phyloP scores from a whole-genome alignment of 2,113 vertebrate species.

The Pelvicachromis taeniatus region DNA sequence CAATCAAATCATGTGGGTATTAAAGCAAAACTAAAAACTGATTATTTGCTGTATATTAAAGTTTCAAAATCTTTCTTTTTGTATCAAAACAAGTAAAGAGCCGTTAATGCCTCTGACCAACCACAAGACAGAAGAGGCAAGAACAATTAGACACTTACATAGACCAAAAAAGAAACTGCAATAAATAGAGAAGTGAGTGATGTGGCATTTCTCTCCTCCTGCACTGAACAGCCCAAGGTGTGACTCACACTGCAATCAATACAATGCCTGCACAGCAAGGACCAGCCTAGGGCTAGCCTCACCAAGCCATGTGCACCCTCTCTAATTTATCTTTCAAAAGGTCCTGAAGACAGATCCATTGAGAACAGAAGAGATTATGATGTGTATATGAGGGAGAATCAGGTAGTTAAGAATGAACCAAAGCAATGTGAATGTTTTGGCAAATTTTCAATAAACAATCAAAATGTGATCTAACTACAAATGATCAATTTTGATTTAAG shows the following conservation, averaged over 20 bases:
- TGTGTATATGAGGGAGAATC: constrained; percentile 23
- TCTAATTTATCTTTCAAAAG: constrained; percentile 67
- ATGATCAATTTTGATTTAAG: not conserved
- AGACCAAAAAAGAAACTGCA: constrained; percentile 44
- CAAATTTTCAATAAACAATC: not conserved
- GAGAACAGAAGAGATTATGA: constrained; percentile 33
- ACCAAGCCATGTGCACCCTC: constrained; percentile 48
- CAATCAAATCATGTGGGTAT: not conserved
- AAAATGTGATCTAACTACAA: not conserved
- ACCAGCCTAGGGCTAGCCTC: constrained; percentile 54
- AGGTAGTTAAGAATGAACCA: constrained; percentile 16
- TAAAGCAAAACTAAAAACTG: not conserved
- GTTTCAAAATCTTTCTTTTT: not conserved
- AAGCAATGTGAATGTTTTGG: not conserved
- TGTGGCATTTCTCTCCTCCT: constrained; percentile 74
- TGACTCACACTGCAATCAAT: constrained; percentile 77
- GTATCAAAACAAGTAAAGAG: not conserved
- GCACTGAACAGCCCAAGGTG: constrained; percentile 64
- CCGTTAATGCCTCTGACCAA: not conserved
- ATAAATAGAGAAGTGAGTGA: constrained; percentile 62
- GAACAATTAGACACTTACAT: constrained; percentile 33
- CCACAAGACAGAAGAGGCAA: not conserved
- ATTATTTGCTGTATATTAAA: not conserved
- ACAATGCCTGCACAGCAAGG: constrained; percentile 63
- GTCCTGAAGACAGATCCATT: constrained; percentile 43